Evolutionary conservation across 1,140 invertebrate species (phyloP), one percentile per base, ranked within the genome.

Genomic region (Musca domestica): DNA sequence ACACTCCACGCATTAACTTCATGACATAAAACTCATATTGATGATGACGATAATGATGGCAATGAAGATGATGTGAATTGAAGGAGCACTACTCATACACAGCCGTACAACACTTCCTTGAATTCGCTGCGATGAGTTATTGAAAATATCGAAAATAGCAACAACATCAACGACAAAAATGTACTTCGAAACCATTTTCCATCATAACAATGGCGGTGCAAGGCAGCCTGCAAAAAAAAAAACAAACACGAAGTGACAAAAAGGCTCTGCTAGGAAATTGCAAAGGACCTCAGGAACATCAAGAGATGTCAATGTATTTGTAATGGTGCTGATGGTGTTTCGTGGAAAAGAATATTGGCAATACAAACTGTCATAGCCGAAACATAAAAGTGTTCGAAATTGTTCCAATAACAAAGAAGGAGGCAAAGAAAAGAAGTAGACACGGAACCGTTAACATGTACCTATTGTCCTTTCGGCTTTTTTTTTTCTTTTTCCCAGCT

Each of bases 171-270:
- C 9, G 9, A 30, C 27, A 30, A 30, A 3, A 30, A 30, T 9
- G 27, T 30, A 30, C 23, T 54, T 23, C 20, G 51, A 54, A 54
- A 54, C 51, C 51, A 23, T 54, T 54, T 54, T 54, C 27, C 27
- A 54, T 54, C 51, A 54, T 54, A 54, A 54, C 51, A 54, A 54
- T 54, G 20, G 51, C 51, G 51, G 20, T 20, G 20, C 51, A 22
- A 23, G 27, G 27, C 27, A 30, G 27, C 27, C 3, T 30, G 27
- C 27, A 9, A 30, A 30, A 30, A 30, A 9, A 30, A 9, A 30
- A 30, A 4, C 3, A 30, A 30, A 30, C 3, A 30, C 9, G 27
- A n/a, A n/a, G n/a, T n/a, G n/a, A n/a, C n/a, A n/a, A 51, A 51
- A 51, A 51, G 49, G 49, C n/a, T n/a, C n/a, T 30, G 27, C 3